Evolutionary conservation across 2,113 vertebrate genomes (phyloP), one percentile per base, ranked within the genome.

Genomic region (Myiopsitta monachus): DNA sequence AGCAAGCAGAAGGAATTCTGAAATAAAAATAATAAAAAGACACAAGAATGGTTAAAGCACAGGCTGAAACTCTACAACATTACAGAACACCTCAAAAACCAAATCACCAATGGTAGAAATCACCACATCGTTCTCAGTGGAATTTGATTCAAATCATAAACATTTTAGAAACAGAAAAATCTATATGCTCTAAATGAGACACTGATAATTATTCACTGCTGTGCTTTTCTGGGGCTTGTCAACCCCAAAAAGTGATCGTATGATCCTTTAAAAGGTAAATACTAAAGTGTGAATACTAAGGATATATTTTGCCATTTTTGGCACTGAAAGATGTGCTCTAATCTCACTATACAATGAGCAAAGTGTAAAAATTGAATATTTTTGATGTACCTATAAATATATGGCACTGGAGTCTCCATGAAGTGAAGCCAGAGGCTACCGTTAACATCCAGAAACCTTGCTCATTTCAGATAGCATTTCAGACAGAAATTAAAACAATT

Each of bases 1-100:
- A 97, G 31, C 18, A 98, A 91, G 30, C 6, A 78, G 22, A 98
- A 24, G 9, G 98, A 97, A 77, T 96, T 97, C 98, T 98, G 94
- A 47, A 97, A 96, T 14, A 68, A 82, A 87, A 88, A 88, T 23
- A 33, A 86, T 9, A 55, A 8, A 88, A 30, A 84, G 18, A 87
- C 36, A 87, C 2, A 44, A 52, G 23, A 90, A 59, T 63, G 47
- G 41, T 18, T 81, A 76, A 84, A 91, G 49, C 11, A 77, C 3
- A 61, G 23, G 14, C 18, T 72, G 77, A 89, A 78, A 87, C 11
- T 54, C 41, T 16, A 22, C 3, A 62, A 52, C 6, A 3, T n/a
- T 57, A 41, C 4, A 23, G 26, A 81, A 3, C 18, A 69, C 22
- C 33, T 92, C 51, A 49, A 81, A 82, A 95, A 33, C 12, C 36